A percentile compares a stretch with the other conserved stretches of the same genome.
phyloP scores from a whole-genome alignment of 2,888 invertebrate species.

The Euphydryas editha region DNA sequence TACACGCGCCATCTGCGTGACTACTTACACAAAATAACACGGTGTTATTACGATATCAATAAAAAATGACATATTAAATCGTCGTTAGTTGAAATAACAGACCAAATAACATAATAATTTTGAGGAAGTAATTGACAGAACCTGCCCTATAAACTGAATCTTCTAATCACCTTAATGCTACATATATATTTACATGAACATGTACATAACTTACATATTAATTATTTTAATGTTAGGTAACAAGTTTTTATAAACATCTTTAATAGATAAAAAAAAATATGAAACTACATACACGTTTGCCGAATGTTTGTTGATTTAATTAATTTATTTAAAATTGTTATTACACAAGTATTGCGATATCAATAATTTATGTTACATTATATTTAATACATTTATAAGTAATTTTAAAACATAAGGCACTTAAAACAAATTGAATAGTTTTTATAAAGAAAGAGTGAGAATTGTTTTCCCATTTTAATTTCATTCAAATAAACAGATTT shows the following conservation, averaged over 20 bases:
- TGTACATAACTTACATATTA: not conserved
- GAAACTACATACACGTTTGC: not conserved
- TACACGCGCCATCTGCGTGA: slow-evolving; percentile 47
- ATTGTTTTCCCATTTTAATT: too few species aligned
- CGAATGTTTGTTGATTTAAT: not conserved
- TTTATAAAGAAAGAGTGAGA: too few species aligned
- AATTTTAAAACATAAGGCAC: not conserved
- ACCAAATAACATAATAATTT: slow-evolving; percentile 13
- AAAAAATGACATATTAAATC: slow-evolving; percentile 42
- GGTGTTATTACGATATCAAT: slow-evolving; percentile 51
- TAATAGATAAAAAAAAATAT: not conserved
- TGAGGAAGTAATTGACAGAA: slow-evolving; percentile 18
- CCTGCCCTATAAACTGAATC: slow-evolving; percentile 4
- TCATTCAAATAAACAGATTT: too few species aligned
- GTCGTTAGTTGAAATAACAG: slow-evolving; percentile 34
- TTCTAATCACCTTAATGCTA: slow-evolving; percentile 8
- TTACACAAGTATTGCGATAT: not conserved
- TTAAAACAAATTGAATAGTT: too few species aligned
- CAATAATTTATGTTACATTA: not conserved
- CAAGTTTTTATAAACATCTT: not conserved
- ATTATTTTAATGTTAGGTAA: not conserved
- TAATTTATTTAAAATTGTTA: not conserved
- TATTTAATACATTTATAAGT: not conserved
- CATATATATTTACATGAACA: not conserved
- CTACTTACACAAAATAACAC: slow-evolving; percentile 58